Evolutionary conservation across 2,113 vertebrate genomes (phyloP), one percentile per base, ranked within the genome.

Genomic region (Callionymus lyra): DNA sequence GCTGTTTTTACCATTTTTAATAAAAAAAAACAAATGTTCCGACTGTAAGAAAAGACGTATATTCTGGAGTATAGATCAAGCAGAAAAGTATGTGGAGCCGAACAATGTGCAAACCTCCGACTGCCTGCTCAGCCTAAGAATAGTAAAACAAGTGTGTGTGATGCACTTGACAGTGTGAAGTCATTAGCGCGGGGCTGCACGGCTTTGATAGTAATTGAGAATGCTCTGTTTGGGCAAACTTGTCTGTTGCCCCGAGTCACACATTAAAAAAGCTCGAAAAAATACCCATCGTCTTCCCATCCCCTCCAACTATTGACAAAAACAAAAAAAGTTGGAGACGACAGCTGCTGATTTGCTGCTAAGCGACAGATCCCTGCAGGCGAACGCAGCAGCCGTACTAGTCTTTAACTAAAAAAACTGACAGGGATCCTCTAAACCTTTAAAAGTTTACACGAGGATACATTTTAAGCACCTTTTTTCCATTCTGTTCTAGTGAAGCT

Each of bases 251-350:
- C 68, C 63, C 48, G 33, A 75, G 68, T 75, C 49, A 59, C 54
- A 77, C 57, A 80, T 72, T 77, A 79, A 72, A 79, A 72, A 78
- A 47, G 45, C 66, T 66, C 71, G 78, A 76, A 77, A 76, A 77
- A 72, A 72, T 64, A 63, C 65, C 69, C 64, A 65, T 71, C 38
- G 45, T 38, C 53, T 66, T 54, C 48, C 63, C 58, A 46, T 71
- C 38, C 53, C 74, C 58, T 62, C 49, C 63, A 77, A 79, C 72
- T 79, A 78, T 60, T 71, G 70, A 78, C 74, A 59, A 68, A 80
- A 79, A 66, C 65, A 71, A 70, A n/a, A n/a, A n/a, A 76, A 71
- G 37, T 56, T 53, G 6, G 57, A 62, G 63, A 68, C 34, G 51
- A 72, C 66, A 54, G 72, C 51, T 62, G 68, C 63, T 79, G 67